Base-by-base conservation (phyloP, 2,888 invertebrate species). In the Pristionchus arcanus region DNA sequence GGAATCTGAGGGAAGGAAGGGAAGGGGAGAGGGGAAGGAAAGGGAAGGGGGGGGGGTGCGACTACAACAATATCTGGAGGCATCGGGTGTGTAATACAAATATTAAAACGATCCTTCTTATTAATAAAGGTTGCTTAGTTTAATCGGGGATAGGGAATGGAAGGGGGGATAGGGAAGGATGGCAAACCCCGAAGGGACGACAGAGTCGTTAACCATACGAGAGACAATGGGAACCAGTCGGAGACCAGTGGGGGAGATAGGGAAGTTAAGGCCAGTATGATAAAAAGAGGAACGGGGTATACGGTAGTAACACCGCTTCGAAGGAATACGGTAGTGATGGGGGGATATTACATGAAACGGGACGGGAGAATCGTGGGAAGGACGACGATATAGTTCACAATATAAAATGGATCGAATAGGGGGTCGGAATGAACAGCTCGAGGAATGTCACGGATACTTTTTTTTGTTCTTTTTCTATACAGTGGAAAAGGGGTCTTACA, bases 91-190 rank as follows among this genome's bases (percentile, higher is more conserved):
- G 28, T 28, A n/a, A 68, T 77, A 77, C 42, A 77, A 77, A 77
- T 77, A 77, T 77, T 77, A 77, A 77, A 77, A 77, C 77, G 77
- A 77, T 77, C 77, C 37, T 42, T 42, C 37, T 25, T 77, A 77
- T 77, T 77, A 77, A 77, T 77, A 42, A 25, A 77, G 42, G 15
- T 7, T 7, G 34, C 68, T 71, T 71, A 31, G 68, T 71, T 28
- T 66, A 28, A 49, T 11, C 42, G 11, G 42, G 42, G 31, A 31
- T 21, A 13, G 16, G 25, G 42, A 42, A 31, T 21, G 68, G n/a
- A 68, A n/a, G 31, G 31, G 74, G 77, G 42, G 28, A 28, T 15
- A 19, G 74, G 74, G 74, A 28, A 28, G 34, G 19, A 74, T 37
- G n/a, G 34, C 28, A 42, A 25, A 0, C 77, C 21, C 11, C 19